Base-by-base conservation (phyloP, 1,140 invertebrate species). In the Lordiphosa collinella region DNA sequence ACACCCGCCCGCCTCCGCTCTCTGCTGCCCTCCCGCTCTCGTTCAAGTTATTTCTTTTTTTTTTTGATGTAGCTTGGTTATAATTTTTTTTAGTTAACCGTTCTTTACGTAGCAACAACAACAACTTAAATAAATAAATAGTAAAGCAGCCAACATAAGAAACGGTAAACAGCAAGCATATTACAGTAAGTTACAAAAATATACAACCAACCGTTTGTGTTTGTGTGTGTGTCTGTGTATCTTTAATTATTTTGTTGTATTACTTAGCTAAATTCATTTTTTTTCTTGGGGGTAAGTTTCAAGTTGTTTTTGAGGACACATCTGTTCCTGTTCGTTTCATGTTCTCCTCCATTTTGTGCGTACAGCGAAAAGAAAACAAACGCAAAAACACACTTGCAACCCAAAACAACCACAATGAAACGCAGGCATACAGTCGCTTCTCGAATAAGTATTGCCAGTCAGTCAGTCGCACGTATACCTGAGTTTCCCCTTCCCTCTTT, bases 341-440 rank as follows among this genome's bases (percentile, higher is more conserved):
- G 47, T 35, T 9, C 11, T 35, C 41, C 43, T 32, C 53, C 53
- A 68, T 68, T 73, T 73, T 68, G 53, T 50, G 29, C 38, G 18
- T 35, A 56, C 36, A 56, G 32, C n/a, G 48, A 29, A 50, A 40
- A 8, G 18, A 41, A 40, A 34, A 25, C 35, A 13, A 38, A 34
- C 11, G 12, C 32, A 31, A 56, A 37, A 35, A 54, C 36, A 44
- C 57, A 79, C 63, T 74, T 74, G 69, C 51, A 73, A 54, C 25
- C 32, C 48, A 48, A 36, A 60, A 53, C 22, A 47, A 53, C 34
- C 18, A 18, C 18, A 18, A 18, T 18, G 18, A 59, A 59, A 58
- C 46, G 48, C 14, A 54, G 38, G 54, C 49, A 59, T 67, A 76
- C 67, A 76, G 73, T 74, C 55, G 55, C 41, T 48, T 51, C 75